Evolutionary conservation across 2,113 vertebrate species (phyloP).

Genomic region (Spermophilus dauricus): DNA sequence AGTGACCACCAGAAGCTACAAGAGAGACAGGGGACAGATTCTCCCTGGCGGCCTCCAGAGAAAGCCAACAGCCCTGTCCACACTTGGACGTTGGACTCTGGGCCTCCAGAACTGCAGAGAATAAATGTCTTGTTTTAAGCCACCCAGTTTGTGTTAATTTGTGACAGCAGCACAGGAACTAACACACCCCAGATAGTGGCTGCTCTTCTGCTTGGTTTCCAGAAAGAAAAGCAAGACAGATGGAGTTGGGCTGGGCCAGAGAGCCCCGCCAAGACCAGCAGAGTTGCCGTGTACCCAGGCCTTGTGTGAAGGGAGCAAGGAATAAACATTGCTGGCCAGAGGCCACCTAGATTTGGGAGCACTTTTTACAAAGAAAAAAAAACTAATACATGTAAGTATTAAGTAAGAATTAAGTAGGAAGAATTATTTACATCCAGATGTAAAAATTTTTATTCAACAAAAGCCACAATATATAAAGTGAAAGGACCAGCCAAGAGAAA

Average conservation of each 20-base stretch:
- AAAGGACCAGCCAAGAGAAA: neutral
- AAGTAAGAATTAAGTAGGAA: slow-evolving; percentile 38
- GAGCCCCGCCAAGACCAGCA: neutral
- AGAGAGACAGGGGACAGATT: neutral
- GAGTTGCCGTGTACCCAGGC: neutral
- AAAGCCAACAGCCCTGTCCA: neutral
- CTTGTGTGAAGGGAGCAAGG: neutral
- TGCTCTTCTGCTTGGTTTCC: slow-evolving; percentile 5
- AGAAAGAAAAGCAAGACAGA: neutral
- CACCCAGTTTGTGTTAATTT: slow-evolving; percentile 30
- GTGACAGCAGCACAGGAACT: slow-evolving; percentile 22
- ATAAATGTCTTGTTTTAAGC: neutral
- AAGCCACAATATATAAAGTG: neutral
- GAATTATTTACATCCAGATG: neutral
- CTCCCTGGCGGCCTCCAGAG: neutral
- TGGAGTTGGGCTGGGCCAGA: neutral
- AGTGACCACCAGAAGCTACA: neutral
- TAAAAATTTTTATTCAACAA: slow-evolving; percentile 13
- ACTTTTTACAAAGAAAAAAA: slow-evolving; percentile 28
- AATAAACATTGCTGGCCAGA: neutral
- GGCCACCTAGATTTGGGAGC: neutral
- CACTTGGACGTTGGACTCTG: neutral
- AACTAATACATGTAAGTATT: neutral
- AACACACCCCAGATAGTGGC: neutral
- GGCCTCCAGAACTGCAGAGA: neutral